phyloP scores from a whole-genome alignment of 2,888 invertebrate species.

The Chloromyia formosa region DNA sequence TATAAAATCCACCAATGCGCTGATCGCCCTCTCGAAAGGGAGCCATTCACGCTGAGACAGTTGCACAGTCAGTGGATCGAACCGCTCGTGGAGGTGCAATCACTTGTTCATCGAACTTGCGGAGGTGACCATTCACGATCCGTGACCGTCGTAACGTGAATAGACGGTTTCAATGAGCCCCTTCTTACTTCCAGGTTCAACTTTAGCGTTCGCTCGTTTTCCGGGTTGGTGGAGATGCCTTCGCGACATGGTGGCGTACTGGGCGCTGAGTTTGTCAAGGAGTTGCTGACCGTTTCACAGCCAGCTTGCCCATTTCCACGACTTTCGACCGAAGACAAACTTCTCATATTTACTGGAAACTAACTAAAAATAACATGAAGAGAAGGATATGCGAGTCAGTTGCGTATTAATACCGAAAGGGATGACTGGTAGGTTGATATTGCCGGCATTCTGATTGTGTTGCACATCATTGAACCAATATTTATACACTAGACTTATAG shows the following conservation, averaged over 20 bases:
- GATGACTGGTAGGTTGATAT: constrained; percentile 72
- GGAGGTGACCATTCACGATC: too few species aligned
- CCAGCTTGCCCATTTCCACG: not conserved
- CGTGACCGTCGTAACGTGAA: too few species aligned
- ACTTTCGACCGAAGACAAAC: not conserved
- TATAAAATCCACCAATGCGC: too few species aligned
- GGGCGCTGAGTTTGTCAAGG: constrained; percentile 58
- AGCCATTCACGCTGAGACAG: too few species aligned
- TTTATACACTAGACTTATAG: too few species aligned
- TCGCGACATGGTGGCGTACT: constrained; percentile 64
- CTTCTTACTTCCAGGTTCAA: constrained; percentile 47
- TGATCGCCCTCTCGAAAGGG: too few species aligned
- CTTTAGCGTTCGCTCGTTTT: constrained; percentile 85
- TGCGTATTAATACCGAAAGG: constrained; percentile 93
- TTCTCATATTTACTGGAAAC: not conserved
- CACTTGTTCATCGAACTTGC: too few species aligned
- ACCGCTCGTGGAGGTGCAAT: too few species aligned
- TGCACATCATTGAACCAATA: not conserved
- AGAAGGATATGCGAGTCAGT: constrained; percentile 83
- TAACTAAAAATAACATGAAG: constrained; percentile 68
- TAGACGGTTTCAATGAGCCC: too few species aligned
- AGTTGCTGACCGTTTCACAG: constrained; percentile 50
- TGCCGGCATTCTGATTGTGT: too few species aligned
- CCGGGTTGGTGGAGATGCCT: constrained; percentile 90
- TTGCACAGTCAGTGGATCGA: too few species aligned